These are phyloP conservation scores for Scleropages formosus DNA, from an alignment of 2,797 vertebrate species.

Conservation along the genomic window DNA sequence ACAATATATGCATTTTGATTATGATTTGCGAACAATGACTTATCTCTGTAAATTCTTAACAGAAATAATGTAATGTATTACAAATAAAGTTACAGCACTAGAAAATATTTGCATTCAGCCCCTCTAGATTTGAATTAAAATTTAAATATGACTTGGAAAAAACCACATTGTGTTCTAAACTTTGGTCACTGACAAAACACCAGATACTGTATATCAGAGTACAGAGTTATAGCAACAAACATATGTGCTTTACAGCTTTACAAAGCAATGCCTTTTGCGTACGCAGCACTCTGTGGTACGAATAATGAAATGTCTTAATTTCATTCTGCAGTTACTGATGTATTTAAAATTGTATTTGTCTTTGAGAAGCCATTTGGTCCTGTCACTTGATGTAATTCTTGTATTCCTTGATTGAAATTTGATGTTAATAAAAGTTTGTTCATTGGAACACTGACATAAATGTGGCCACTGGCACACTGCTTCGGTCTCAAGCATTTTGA, in stretches of 20 bases:
- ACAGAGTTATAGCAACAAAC: constrained; percentile 22
- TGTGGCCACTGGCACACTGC: background rate
- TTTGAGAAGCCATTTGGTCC: constrained; percentile 11
- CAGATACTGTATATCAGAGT: background rate
- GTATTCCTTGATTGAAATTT: constrained; percentile 44
- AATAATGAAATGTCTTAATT: constrained; percentile 26
- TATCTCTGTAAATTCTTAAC: background rate
- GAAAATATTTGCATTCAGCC: constrained; percentile 20
- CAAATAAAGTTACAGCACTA: constrained; percentile 8
- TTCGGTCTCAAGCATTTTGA: background rate
- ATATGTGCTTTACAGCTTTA: constrained; percentile 31
- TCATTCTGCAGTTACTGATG: constrained; percentile 29
- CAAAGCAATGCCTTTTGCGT: constrained; percentile 37
- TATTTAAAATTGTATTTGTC: constrained; percentile 26
- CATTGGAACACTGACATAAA: constrained; percentile 22
- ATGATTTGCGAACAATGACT: constrained; percentile 4
- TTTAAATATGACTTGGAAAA: constrained; percentile 16
- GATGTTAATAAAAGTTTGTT: constrained; percentile 36
- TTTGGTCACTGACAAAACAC: background rate
- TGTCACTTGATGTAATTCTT: constrained; percentile 38
- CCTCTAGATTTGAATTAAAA: constrained; percentile 16
- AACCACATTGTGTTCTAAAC: background rate
- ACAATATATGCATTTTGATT: background rate
- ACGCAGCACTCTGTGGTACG: constrained; percentile 18
- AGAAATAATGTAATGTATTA: constrained; percentile 3